Conservation (phyloP, 2,113 vertebrate species). For the Solea solea region DNA sequence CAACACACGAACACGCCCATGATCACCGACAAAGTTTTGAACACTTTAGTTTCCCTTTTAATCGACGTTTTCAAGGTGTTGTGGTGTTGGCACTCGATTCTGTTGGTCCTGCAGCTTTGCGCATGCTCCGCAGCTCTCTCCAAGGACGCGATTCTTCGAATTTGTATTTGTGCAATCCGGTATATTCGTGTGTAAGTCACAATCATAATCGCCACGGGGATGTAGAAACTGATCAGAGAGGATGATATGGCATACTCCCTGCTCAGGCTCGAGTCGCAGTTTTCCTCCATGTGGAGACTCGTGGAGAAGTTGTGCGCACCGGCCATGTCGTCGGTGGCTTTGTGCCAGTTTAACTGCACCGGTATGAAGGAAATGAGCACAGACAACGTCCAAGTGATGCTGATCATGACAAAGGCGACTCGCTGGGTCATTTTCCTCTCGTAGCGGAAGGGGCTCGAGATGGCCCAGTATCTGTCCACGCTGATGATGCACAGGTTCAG, state of each 20-base stretch:
- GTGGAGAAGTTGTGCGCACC: constrained; percentile 65
- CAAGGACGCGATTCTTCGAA: constrained; percentile 89
- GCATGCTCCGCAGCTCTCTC: constrained; percentile 92
- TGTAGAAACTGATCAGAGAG: constrained; percentile 96
- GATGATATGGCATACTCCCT: constrained; percentile 94
- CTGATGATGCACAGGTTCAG: constrained; percentile 95
- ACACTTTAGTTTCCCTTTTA: constrained; percentile 92
- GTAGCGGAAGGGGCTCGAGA: constrained; percentile 94
- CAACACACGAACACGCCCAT: constrained; percentile 97
- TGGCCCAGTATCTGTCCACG: constrained; percentile 96
- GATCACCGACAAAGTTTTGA: constrained; percentile 93
- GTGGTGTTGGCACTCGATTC: constrained; percentile 82
- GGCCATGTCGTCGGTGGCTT: constrained; percentile 69
- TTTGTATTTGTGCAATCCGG: constrained; percentile 92
- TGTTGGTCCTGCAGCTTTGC: constrained; percentile 85
- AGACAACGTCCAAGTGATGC: constrained; percentile 90
- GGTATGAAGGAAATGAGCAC: constrained; percentile 96
- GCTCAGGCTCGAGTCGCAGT: constrained; percentile 95
- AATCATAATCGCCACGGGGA: constrained; percentile 94
- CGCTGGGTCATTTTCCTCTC: constrained; percentile 93
- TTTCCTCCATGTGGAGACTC: constrained; percentile 71
- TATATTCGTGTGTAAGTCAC: constrained; percentile 96
- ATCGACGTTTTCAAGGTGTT: constrained; percentile 87
- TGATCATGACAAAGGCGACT: constrained; percentile 89
- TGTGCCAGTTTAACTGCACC: constrained; percentile 95